These are phyloP conservation scores for Ryuthela nishihirai DNA, from an alignment of 2,888 invertebrate species.

Conservation along the genomic window DNA sequence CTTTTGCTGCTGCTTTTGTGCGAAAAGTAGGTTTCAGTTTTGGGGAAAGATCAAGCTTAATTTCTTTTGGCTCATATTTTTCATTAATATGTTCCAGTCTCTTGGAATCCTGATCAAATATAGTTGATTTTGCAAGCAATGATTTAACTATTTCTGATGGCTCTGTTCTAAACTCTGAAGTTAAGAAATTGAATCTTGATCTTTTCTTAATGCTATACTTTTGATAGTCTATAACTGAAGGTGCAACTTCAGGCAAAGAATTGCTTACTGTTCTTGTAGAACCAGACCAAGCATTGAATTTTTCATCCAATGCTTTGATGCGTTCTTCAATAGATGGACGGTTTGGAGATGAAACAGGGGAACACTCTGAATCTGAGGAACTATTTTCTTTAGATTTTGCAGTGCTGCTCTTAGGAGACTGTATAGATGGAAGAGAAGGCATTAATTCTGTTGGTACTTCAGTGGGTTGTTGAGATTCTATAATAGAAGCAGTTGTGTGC, in stretches of 20 bases:
- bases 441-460: constrained; percentile 12
- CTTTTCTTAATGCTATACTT: constrained; percentile 50
- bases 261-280: constrained; percentile 45
- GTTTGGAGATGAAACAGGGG: constrained; percentile 36
- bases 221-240: constrained; percentile 45
- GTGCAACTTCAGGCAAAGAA: constrained; percentile 53
- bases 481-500: constrained; percentile 9
- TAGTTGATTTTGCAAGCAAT: constrained; percentile 83
- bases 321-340: constrained; percentile 75
- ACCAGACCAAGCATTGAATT: constrained; percentile 80
- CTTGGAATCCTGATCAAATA: constrained; percentile 94
- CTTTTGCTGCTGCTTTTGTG: constrained; percentile 46
- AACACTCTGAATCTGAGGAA: constrained; percentile 37
- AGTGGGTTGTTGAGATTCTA: constrained; percentile 8
- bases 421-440: constrained; percentile 16
- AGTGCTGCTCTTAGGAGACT: constrained; percentile 24
- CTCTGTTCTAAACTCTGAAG: constrained; percentile 57
- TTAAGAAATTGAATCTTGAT: constrained; percentile 43
- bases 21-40: constrained; percentile 42
- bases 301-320: constrained; percentile 86
- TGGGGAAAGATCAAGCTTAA: constrained; percentile 29
- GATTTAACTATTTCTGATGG: constrained; percentile 92
- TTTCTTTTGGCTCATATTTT: constrained; percentile 63
- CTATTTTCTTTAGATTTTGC: constrained; percentile 24
- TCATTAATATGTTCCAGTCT: constrained; percentile 75